phyloP scores from a whole-genome alignment of 2,888 invertebrate genomes.

The Noctuana brunneofusca region DNA sequence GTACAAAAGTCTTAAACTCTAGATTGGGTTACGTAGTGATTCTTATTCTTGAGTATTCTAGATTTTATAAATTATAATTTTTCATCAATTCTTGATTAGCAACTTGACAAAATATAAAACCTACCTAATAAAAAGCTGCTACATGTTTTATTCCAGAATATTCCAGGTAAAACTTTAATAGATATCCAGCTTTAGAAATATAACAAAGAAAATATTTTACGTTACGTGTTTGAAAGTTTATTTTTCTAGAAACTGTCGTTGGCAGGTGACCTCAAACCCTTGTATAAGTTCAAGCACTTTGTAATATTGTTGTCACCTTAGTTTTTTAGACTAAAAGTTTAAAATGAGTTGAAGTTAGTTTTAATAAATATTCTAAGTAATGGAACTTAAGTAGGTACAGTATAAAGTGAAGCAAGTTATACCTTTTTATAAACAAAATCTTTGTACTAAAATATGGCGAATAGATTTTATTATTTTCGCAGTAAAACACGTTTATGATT shows the following conservation, averaged over 20 bases:
- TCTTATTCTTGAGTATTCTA: no score
- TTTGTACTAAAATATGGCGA: neutral
- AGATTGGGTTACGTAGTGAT: no score
- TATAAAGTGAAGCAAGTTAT: no score
- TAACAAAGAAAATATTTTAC: conserved; percentile 11
- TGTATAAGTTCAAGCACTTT: neutral
- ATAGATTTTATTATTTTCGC: conserved; percentile 5
- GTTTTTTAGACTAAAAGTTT: neutral
- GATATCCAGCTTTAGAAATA: neutral
- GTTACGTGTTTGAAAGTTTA: neutral
- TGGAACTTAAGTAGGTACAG: no score
- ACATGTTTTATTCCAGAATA: neutral
- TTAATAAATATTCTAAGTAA: neutral
- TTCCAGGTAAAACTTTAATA: conserved; percentile 10
- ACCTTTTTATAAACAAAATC: neutral
- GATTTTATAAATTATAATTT: no score
- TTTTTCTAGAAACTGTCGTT: conserved; percentile 1
- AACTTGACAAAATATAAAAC: no score
- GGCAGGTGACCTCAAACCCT: neutral
- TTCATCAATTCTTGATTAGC: neutral
- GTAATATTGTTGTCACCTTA: neutral
- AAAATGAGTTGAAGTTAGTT: neutral
- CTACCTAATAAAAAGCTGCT: neutral
- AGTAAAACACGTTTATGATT: conserved; percentile 10
- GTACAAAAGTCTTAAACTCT: neutral